Evolutionary conservation across 1,140 invertebrate genomes (phyloP).

Genomic region (Cataglyphis hispanica): DNA sequence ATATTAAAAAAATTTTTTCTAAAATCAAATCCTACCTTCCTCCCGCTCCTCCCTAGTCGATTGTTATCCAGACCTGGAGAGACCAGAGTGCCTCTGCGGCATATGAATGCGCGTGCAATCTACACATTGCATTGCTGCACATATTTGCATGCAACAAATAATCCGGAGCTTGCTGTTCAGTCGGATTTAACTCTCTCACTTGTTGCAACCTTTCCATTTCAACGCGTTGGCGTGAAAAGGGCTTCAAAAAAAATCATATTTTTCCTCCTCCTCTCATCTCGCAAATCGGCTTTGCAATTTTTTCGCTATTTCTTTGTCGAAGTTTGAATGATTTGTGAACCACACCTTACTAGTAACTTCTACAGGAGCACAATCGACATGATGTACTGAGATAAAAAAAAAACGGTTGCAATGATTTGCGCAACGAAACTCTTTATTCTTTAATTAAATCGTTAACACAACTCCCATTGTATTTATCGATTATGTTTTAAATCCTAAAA

Average conservation of each 20-base stretch:
- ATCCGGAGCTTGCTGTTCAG: background rate
- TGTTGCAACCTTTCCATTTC: conserved; percentile 32
- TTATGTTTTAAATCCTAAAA: background rate
- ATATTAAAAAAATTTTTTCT: no score
- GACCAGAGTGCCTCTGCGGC: no score
- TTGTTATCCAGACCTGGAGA: no score
- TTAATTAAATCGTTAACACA: background rate
- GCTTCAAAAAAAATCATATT: conserved; percentile 9
- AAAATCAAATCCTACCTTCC: no score
- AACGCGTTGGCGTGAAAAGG: background rate
- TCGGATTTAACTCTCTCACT: conserved; percentile 39
- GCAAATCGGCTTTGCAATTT: conserved; percentile 4
- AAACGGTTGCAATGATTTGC: background rate
- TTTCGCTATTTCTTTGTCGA: conserved; percentile 1
- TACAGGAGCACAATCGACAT: background rate
- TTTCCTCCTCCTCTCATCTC: background rate
- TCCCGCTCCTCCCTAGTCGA: no score
- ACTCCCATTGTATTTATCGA: background rate
- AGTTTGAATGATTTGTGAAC: conserved; percentile 21
- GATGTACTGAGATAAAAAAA: background rate
- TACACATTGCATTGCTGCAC: background rate
- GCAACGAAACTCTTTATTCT: background rate
- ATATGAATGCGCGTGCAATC: background rate
- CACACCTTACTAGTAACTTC: background rate
- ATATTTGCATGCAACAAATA: conserved; percentile 30